Percentiles rank a stretch among this genome's conserved stretches.
Evolutionary conservation across 2,113 vertebrate genomes (phyloP).

Genomic region (Scomber japonicus): DNA sequence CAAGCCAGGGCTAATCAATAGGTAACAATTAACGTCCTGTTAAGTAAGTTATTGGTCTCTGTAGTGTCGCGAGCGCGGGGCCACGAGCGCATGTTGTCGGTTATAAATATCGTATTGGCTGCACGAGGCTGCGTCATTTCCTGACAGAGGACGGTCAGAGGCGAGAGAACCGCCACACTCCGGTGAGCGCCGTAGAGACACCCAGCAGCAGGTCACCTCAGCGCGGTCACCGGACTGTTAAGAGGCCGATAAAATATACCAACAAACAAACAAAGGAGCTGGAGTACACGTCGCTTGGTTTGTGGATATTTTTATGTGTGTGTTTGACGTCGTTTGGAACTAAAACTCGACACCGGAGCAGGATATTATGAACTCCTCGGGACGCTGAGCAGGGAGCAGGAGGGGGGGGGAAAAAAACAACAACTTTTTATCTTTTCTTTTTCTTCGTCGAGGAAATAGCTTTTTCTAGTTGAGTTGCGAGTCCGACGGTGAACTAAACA

Average conservation of each 20-base stretch:
- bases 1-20: too few relatives aligned
- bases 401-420: conserved; percentile 2
- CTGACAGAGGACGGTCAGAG: conserved; percentile 58
- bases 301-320: not conserved
- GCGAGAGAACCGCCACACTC: not conserved
- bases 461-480: not conserved
- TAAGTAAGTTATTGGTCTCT: not conserved
- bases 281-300: not conserved
- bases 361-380: conserved; percentile 24
- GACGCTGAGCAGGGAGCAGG: conserved; percentile 13
- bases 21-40: conserved; percentile 14
- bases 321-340: conserved; percentile 33
- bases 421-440: conserved; percentile 52
- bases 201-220: conserved; percentile 4
- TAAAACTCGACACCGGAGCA: conserved; percentile 5
- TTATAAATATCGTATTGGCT: conserved; percentile 61
- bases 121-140: conserved; percentile 79
- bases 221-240: not conserved
- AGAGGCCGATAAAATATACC: not conserved
- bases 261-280: not conserved
- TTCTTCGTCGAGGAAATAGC: not conserved
- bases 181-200: conserved; percentile 47
- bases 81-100: conserved; percentile 37
- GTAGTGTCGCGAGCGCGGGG: not conserved
- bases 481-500: not conserved